Base-by-base conservation (phyloP, 1,140 invertebrate genomes). In the Lucilia sericata region DNA sequence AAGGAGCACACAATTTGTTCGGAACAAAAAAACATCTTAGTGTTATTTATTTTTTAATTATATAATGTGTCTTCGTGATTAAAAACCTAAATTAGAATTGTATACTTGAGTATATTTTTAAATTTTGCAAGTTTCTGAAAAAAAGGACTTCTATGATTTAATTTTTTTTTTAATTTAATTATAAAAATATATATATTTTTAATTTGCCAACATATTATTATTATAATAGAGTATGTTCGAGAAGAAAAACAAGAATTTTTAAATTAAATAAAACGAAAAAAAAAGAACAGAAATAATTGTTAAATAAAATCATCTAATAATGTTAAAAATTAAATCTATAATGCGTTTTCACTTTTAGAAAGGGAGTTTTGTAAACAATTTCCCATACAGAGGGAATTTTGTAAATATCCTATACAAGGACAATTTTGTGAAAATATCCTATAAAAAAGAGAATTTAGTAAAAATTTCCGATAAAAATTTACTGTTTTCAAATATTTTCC, bases 1-100 rank as follows among this genome's bases (percentile, higher is more conserved):
- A 60, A 70, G 65, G 65, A 70, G 65, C 65, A 70, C 21, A 70
- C 21, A 70, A n/a, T 70, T 70, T 70, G 19, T 70, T 70, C 21
- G 65, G 21, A 21, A 25, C 65, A 70, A 70, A 70, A 25, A 70
- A 70, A 70, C 65, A 70, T 70, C 21, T 70, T 70, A 70, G 65
- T 70, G 65, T 70, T 70, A 70, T 70, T 70, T 70, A 70, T 70
- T 70, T 70, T 42, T 8, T 42, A 42, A 42, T 42, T 21, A n/a
- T 70, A 70, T n/a, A 21, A 70, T 21, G 21, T 70, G 65, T 70
- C 65, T 70, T 70, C 55, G 55, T 14, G 14, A 60, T 17, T 70
- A 10, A 70, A 70, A 70, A 70, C 65, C 65, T 70, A n/a, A 70
- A 70, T 25, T 3, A 70, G 8, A 21, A 42, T 42, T 42, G 25